Evolutionary conservation across 1,140 invertebrate genomes (phyloP).

Genomic region (Yoshiicerus persimilis): DNA sequence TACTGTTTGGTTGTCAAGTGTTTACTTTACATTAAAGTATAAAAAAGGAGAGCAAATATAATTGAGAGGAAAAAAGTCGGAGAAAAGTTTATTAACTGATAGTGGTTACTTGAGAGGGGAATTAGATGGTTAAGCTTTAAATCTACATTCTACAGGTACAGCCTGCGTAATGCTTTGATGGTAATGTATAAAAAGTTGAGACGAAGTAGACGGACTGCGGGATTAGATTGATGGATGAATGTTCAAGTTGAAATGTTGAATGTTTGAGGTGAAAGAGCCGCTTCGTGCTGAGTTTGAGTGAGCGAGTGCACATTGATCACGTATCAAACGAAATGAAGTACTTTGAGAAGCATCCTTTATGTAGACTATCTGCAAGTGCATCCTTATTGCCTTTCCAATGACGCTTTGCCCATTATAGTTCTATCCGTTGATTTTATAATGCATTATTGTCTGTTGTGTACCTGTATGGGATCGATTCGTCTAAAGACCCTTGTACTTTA

Average conservation of each 20-base stretch:
- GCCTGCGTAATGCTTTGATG: not conserved
- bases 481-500: not conserved
- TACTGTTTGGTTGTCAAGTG: not conserved
- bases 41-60: not conserved
- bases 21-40: not conserved
- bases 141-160: not conserved
- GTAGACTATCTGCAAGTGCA: not conserved
- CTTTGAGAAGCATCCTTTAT: not conserved
- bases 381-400: not conserved
- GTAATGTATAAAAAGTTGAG: not conserved
- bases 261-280: slow-evolving; percentile 21
- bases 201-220: not conserved
- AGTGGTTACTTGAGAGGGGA: not conserved
- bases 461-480: no score
- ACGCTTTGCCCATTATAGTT: no score
- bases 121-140: not conserved
- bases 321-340: not conserved
- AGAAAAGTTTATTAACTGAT: not conserved
- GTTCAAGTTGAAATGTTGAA: slow-evolving; percentile 14
- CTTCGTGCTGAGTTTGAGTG: not conserved
- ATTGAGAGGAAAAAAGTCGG: not conserved
- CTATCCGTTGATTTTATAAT: no score
- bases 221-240: slow-evolving; percentile 20
- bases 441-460: not conserved
- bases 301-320: not conserved